Evolutionary conservation across 2,113 vertebrate species (phyloP).

Genomic region (Vidua chalybeata): DNA sequence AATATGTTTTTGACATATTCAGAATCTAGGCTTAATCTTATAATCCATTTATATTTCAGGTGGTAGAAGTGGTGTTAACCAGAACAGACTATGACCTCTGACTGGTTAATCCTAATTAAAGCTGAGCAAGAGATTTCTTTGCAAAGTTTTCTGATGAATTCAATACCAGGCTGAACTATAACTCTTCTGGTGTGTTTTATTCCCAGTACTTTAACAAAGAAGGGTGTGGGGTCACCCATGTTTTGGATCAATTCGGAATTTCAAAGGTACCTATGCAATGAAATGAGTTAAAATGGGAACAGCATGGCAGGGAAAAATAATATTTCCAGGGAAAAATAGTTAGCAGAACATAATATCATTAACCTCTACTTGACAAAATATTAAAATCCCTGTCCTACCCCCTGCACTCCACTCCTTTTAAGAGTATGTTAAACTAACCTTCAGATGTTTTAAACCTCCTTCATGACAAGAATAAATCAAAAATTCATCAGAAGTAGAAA

Average conservation of each 20-base stretch:
- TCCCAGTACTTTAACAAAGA: neutral
- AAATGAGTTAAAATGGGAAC: neutral
- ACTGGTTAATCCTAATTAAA: constrained; percentile 47
- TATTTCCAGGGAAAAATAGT: neutral
- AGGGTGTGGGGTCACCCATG: neutral
- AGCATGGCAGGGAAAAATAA: neutral
- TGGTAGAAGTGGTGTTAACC: neutral
- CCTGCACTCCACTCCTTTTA: neutral
- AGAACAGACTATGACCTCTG: constrained; percentile 1
- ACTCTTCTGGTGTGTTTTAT: neutral
- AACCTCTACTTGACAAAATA: neutral
- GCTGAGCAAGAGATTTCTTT: neutral
- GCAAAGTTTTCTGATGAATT: neutral
- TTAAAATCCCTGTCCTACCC: neutral
- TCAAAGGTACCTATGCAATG: neutral
- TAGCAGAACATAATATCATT: neutral
- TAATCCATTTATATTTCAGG: constrained; percentile 34
- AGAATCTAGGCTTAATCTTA: neutral
- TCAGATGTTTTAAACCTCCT: neutral
- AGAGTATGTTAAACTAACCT: neutral
- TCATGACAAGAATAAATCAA: neutral
- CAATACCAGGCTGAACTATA: neutral
- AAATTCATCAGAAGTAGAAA: neutral
- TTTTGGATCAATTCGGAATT: neutral
- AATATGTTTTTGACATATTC: neutral